Conservation (phyloP, 2,888 invertebrate species). For the Oscheius sp. region DNA sequence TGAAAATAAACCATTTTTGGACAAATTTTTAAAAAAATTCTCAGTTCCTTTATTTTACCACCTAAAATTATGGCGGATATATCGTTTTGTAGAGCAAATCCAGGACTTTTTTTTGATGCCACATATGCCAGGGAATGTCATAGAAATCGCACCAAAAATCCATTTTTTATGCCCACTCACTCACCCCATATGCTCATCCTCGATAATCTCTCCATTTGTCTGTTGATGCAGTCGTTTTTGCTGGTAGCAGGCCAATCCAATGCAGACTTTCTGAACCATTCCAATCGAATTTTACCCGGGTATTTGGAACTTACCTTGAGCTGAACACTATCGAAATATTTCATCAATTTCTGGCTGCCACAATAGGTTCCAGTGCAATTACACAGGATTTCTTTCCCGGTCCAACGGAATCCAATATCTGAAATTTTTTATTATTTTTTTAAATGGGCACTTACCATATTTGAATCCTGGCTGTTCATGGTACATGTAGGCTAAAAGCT, state of each 20-base stretch:
- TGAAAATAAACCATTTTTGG: too few relatives aligned
- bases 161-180: too few relatives aligned
- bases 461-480: neutral
- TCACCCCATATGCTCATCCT: constrained; percentile 10
- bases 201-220: neutral
- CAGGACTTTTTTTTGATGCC: too few relatives aligned
- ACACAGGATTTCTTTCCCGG: constrained; percentile 27
- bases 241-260: constrained; percentile 20
- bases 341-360: neutral
- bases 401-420: constrained; percentile 24
- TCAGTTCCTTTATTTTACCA: too few relatives aligned
- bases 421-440: neutral
- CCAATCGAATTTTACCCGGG: neutral
- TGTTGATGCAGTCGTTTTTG: neutral
- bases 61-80: too few relatives aligned
- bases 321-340: neutral
- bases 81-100: too few relatives aligned
- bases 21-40: too few relatives aligned
- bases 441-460: neutral
- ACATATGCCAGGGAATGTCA: too few relatives aligned
- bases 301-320: too few relatives aligned
- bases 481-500: neutral
- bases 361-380: constrained; percentile 15
- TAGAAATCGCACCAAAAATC: too few relatives aligned
- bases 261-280: neutral